Conservation (phyloP, 2,797 vertebrate genomes). For the Trachops cirrhosus region DNA sequence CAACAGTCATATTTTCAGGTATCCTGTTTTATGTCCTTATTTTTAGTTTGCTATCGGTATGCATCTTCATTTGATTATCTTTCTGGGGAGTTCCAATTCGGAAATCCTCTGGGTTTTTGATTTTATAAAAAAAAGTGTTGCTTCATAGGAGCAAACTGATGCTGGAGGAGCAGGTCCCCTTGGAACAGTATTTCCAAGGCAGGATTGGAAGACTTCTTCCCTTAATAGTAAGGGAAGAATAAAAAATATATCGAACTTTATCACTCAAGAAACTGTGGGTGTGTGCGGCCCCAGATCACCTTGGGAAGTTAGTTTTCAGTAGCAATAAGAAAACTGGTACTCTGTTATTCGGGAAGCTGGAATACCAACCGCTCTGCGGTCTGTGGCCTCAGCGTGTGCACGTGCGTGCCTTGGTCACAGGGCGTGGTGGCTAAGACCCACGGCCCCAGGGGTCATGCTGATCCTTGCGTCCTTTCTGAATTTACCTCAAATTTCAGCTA, state of each 20-base stretch:
- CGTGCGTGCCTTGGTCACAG: neutral
- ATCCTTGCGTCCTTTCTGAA: neutral
- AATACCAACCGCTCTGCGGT: neutral
- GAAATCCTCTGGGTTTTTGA: neutral
- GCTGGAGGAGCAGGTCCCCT: rapidly evolving
- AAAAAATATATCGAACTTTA: neutral
- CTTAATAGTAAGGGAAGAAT: neutral
- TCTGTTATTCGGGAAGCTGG: neutral
- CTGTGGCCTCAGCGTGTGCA: neutral
- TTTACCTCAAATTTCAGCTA: neutral
- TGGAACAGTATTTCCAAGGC: neutral
- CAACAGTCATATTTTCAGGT: neutral
- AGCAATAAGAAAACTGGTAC: neutral
- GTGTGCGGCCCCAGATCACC: neutral
- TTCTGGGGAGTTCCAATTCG: neutral
- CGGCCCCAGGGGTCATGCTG: neutral
- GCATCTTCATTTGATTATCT: neutral
- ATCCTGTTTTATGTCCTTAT: neutral
- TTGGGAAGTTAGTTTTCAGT: neutral
- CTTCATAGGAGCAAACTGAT: neutral
- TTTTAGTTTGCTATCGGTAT: neutral
- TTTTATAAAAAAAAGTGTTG: neutral
- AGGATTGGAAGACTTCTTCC: neutral
- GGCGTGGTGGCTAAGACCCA: neutral
- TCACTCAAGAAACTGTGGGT: neutral